Percentiles rank a stretch among this genome's conserved stretches.
Evolutionary conservation across 2,797 vertebrate genomes (phyloP).

Genomic region (Tangara arthus): DNA sequence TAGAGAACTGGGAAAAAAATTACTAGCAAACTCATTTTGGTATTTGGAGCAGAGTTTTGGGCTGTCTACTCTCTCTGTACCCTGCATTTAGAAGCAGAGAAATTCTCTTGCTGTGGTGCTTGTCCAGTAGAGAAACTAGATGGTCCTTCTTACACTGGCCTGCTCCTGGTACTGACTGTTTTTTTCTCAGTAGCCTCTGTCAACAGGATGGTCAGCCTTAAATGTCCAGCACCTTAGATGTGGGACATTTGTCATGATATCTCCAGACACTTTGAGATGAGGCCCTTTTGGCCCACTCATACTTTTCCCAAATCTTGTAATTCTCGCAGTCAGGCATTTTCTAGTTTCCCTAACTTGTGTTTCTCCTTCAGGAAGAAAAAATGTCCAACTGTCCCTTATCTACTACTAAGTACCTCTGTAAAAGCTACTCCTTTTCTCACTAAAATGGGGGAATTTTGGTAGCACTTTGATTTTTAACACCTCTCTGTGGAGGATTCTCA

Average conservation of each 20-base stretch:
- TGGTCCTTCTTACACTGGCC: not conserved
- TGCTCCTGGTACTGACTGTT: not conserved
- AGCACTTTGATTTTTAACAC: not conserved
- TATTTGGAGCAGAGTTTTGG: not conserved
- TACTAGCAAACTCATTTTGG: not conserved
- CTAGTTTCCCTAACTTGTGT: not conserved
- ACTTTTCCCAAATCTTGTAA: not conserved
- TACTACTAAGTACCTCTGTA: not conserved
- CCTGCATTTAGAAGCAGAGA: not conserved
- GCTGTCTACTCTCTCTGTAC: not conserved
- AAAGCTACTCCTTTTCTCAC: not conserved
- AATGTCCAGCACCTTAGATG: not conserved
- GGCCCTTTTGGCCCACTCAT: not conserved
- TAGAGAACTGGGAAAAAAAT: not conserved
- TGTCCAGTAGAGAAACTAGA: not conserved
- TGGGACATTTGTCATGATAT: no score
- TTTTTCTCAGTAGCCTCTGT: not conserved
- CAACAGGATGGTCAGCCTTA: not conserved
- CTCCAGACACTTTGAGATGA: not conserved
- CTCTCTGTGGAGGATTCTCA: not conserved
- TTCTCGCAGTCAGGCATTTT: not conserved
- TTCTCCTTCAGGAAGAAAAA: not conserved
- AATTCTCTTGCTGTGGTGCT: not conserved
- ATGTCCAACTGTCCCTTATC: not conserved
- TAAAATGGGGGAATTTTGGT: not conserved